Base-by-base conservation (phyloP, 2,888 invertebrate species). In the Lasioglossum marginatum region DNA sequence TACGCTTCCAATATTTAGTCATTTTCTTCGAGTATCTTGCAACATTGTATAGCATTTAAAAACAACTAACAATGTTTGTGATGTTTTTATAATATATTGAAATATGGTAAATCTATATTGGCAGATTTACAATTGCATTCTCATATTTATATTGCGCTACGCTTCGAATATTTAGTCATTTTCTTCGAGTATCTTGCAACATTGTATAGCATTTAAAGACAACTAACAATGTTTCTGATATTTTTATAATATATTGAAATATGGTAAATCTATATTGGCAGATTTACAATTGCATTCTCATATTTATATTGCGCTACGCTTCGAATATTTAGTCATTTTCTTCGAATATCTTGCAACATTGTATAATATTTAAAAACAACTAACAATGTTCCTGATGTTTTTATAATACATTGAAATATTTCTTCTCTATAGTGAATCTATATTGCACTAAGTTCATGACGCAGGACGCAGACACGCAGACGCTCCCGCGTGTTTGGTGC, bases 401-500 rank as follows among this genome's bases (percentile, higher is more conserved):
- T 40, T 10, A 6, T 43, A 23, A 27, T 34, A 34, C 8, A 43
- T 66, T 23, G 3, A 66, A 37, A 68, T 68, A 37, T 37, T 37
- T 34, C 23, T 23, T n/a, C 31, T 16, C 16, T 14, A 27, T 48
- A n/a, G 60, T 45, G 37, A 4, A 68, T 83, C 79, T 83, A 83
- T 0, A 23, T 12, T 34, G 19, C n/a, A 73, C 0, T 12, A 68
- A 57, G 40, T 71, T 60, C 75, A 45, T 74, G 80, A n/a, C 37
- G 14, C 10, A 45, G n/a, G n/a, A 43, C 52, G 19, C 70, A 73
- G 27, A 48, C 31, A 2, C 31, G 1, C 31, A n/a, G n/a, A 1
- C 68, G 23, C 63, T 82, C 57, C 52, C 78, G 86, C 75, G 63
- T 72, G 86, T 86, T 85, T 86, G 80, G 27, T 70, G 68, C 79